Evolutionary conservation across 2,113 vertebrate genomes (phyloP).

Genomic region (Chionomys nivalis): DNA sequence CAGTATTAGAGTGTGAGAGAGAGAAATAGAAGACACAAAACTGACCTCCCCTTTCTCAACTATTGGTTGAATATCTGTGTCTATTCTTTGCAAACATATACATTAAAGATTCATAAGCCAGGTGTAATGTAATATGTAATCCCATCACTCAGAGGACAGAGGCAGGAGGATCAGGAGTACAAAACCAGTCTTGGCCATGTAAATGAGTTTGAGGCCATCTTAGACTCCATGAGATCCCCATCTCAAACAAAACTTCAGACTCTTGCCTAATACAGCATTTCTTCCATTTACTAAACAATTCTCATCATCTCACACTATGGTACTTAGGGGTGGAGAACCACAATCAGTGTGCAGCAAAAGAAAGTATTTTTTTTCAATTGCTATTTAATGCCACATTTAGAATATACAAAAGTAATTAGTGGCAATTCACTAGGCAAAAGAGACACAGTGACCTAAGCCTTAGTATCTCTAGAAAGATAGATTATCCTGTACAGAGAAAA

Average conservation of each 20-base stretch:
- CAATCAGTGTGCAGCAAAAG: conserved; percentile 19
- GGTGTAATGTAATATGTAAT: not conserved
- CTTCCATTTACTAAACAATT: conserved; percentile 32
- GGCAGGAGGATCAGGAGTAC: not conserved
- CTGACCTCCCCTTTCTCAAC: not conserved
- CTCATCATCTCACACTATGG: not conserved
- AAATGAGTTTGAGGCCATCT: not conserved
- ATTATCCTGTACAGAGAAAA: conserved; percentile 4
- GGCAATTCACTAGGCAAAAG: not conserved
- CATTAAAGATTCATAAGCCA: not conserved
- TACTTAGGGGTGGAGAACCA: not conserved
- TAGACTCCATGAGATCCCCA: not conserved
- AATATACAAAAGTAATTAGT: conserved; percentile 46
- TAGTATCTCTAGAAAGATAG: not conserved
- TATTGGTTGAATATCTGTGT: not conserved
- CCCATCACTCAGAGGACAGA: not conserved
- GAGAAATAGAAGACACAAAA: not conserved
- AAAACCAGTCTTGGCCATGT: not conserved
- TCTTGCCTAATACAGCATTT: not conserved
- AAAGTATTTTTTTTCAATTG: conserved; percentile 38
- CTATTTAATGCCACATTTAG: conserved; percentile 48
- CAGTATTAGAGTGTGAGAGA: not conserved
- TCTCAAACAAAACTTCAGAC: not conserved
- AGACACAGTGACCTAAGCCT: conserved; percentile 4
- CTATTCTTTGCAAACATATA: not conserved